Evolutionary conservation across 2,888 invertebrate genomes (phyloP), one percentile per base, ranked within the genome.

Genomic region (Lasioglossum villosulum): DNA sequence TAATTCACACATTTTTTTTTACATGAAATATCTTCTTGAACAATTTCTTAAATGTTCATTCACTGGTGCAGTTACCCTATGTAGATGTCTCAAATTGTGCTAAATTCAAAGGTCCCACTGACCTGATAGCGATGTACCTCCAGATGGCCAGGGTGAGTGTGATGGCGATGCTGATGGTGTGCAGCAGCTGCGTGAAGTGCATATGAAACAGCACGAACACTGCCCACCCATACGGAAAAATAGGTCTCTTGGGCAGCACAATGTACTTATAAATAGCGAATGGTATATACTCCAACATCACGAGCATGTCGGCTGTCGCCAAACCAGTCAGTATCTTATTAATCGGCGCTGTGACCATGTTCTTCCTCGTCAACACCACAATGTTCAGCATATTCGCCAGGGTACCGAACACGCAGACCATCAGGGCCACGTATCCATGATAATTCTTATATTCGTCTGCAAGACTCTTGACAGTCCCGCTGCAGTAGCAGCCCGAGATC

Each of bases 351-450:
- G 96, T 96, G 27, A 97, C 97, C 96, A 98, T 96, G 93, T 98
- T 97, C 84, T 97, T 97, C 76, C 98, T 96, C 19, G 98, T 98
- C 87, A 99, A 96, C 0, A 99, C 98, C 4, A 98, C 97, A 83
- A 99, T 97, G 95, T 98, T 99, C 90, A 98, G 95, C 16, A 98
- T 96, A 93, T 99, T 99, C 23, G 98, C 98, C 78, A 98, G 96
- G 27, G 97, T 98, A 23, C 98, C 99, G 93, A 98, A 98, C 88
- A 98, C 95, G 93, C 99, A 99, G 19, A 99, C 98, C 90, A 97
- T 95, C 23, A 98, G 96, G 77, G 98, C 97, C 87, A 98, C 96
- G 94, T 98, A 98, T 84, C 98, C 98, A 94, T 99, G 99, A 84
- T 97, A 96, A 75, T 96, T 95, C 86, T 96, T 96, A 94, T 98